Conservation (phyloP, 2,888 invertebrate species). For the Philhelius pedissequus region DNA sequence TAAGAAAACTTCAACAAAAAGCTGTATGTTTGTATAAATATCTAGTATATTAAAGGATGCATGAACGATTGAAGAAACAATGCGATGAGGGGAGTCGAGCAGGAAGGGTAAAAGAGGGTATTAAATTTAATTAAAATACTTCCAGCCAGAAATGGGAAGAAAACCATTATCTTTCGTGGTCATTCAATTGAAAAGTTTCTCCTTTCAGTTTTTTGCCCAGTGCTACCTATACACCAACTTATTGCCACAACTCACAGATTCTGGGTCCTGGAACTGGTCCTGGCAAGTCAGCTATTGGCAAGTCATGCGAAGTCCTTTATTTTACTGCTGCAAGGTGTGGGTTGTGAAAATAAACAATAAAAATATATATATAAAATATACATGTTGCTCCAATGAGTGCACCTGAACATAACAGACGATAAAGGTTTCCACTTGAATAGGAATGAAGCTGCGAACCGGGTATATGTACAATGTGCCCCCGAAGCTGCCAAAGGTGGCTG, state of each 20-base stretch:
- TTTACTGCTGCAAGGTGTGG: not conserved
- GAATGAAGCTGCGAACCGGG: constrained; percentile 16
- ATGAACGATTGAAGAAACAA: not conserved
- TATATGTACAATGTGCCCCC: not conserved
- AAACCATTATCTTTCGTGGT: constrained; percentile 63
- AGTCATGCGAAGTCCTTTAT: constrained; percentile 55
- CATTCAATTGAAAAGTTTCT: constrained; percentile 67
- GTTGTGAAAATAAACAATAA: constrained; percentile 22
- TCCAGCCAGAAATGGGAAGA: constrained; percentile 30
- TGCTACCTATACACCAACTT: not conserved
- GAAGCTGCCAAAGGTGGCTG: constrained; percentile 26
- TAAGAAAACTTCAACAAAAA: constrained; percentile 16
- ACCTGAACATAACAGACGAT: constrained; percentile 64
- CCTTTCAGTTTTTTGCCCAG: constrained; percentile 40
- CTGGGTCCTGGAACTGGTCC: too few species aligned
- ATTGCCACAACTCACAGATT: not conserved
- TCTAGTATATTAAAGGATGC: not conserved
- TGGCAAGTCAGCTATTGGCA: constrained; percentile 44
- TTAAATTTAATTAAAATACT: constrained; percentile 68
- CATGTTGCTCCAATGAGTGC: constrained; percentile 50
- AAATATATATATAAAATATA: constrained; percentile 9
- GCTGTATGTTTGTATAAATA: not conserved
- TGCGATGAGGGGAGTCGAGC: too few species aligned
- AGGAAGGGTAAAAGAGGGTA: not conserved
- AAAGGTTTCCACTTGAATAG: constrained; percentile 60